These are phyloP conservation scores for Karalla daura DNA, from an alignment of 2,797 vertebrate genomes.

Conservation along the genomic window DNA sequence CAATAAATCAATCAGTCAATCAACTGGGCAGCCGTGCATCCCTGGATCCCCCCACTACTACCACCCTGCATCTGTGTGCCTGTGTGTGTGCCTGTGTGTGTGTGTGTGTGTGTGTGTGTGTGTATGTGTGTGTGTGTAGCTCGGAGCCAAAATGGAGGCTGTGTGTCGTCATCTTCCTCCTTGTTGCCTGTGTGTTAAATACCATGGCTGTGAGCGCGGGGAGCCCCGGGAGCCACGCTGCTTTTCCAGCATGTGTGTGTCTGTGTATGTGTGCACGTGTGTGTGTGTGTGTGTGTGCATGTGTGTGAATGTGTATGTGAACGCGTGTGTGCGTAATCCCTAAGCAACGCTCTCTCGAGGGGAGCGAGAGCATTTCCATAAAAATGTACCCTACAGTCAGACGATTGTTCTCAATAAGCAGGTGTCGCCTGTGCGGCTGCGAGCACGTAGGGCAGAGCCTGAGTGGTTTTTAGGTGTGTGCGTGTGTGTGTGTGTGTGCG, in stretches of 20 bases:
- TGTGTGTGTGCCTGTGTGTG: too few relatives aligned
- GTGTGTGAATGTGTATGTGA: too few relatives aligned
- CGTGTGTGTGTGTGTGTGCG: slow-evolving; percentile 25
- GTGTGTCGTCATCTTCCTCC: slow-evolving; percentile 62
- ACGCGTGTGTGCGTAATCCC: slow-evolving; percentile 81
- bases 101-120: slow-evolving; percentile 22
- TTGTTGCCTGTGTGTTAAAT: slow-evolving; percentile 75
- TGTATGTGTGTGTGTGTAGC: slow-evolving; percentile 38
- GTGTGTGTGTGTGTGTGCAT: too few relatives aligned
- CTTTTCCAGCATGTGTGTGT: slow-evolving; percentile 72
- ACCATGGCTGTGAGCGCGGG: slow-evolving; percentile 74
- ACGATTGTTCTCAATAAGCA: slow-evolving; percentile 86
- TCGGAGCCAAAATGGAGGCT: slow-evolving; percentile 79
- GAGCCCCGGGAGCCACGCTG: slow-evolving; percentile 77
- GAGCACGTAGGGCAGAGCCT: slow-evolving; percentile 79
- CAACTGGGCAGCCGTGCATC: slow-evolving; percentile 14
- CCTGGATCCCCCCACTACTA: too few relatives aligned
- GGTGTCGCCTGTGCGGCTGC: slow-evolving; percentile 80
- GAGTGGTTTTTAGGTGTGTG: slow-evolving; percentile 80
- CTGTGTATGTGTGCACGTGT: too few relatives aligned
- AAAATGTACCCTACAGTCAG: slow-evolving; percentile 85
- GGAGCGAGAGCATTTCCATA: slow-evolving; percentile 85
- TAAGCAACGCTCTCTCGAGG: slow-evolving; percentile 84
- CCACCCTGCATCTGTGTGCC: slow-evolving; percentile 18
- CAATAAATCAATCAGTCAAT: slow-evolving; percentile 50